These are phyloP conservation scores for Clarias laeviceps DNA, from an alignment of 2,797 vertebrate genomes.

Conservation along the genomic window DNA sequence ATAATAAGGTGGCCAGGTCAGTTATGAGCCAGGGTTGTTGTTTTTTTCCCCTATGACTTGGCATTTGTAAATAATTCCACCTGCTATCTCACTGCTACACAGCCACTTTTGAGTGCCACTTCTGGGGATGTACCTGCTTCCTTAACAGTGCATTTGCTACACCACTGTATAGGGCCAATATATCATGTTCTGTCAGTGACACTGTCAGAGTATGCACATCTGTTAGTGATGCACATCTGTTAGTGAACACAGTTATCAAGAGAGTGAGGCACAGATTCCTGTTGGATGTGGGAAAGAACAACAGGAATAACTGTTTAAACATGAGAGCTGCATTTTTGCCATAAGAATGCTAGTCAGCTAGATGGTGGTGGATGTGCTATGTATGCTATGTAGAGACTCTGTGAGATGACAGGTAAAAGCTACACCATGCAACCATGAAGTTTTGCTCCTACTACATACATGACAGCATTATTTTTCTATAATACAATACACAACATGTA, in stretches of 20 bases:
- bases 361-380: neutral
- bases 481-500: neutral
- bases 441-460: neutral
- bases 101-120: no score
- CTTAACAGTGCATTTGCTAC: neutral
- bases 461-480: neutral
- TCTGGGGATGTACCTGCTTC: neutral
- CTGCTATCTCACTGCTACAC: neutral
- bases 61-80: neutral
- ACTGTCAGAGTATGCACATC: neutral
- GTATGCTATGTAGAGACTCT: neutral
- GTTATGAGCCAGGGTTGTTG: neutral
- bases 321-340: neutral
- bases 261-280: neutral
- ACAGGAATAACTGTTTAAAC: neutral
- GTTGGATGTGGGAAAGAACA: neutral
- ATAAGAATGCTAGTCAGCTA: neutral
- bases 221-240: neutral
- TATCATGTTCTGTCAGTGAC: neutral
- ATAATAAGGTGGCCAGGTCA: neutral
- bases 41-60: neutral
- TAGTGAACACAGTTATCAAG: no score
- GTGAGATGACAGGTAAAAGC: neutral
- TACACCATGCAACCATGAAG: neutral
- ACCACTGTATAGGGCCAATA: neutral